A percentile compares a stretch with the other conserved stretches of the same genome.
phyloP scores from a whole-genome alignment of 2,797 vertebrate species.

The Coendou prehensilis region DNA sequence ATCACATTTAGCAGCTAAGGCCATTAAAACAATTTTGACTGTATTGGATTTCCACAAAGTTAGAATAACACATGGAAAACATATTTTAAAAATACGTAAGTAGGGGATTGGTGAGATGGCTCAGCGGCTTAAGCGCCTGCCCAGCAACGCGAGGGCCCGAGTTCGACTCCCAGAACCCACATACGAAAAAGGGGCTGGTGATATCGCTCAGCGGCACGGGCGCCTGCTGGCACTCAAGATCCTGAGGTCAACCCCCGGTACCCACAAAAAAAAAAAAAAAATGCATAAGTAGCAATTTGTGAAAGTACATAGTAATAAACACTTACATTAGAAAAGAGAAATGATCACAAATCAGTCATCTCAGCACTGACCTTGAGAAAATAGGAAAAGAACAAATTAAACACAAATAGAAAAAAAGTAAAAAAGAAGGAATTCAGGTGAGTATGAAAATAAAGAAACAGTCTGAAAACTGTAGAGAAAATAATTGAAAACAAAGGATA shows the following conservation, averaged over 20 bases:
- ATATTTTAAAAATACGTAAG: not conserved
- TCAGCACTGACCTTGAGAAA: not conserved
- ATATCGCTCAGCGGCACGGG: no score
- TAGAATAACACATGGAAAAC: not conserved
- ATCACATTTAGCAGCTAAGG: not conserved
- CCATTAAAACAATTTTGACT: not conserved
- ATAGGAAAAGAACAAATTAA: not conserved
- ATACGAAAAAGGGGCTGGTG: no score
- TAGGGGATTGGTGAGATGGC: no score
- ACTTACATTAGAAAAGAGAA: not conserved
- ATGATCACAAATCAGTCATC: not conserved
- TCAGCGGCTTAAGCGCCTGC: no score
- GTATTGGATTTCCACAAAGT: not conserved
- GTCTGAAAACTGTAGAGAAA: not conserved
- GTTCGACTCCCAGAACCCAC: no score
- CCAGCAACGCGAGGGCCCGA: no score
- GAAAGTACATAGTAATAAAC: not conserved
- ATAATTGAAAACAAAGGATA: not conserved
- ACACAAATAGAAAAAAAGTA: not conserved
- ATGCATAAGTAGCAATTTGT: not conserved
- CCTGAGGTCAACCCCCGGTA: no score
- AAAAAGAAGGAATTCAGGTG: not conserved
- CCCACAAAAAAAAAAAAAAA: no score
- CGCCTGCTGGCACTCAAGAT: no score
- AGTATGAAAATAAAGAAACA: not conserved